Conservation (phyloP, 2,888 invertebrate species). For the Electrophaes corylata region DNA sequence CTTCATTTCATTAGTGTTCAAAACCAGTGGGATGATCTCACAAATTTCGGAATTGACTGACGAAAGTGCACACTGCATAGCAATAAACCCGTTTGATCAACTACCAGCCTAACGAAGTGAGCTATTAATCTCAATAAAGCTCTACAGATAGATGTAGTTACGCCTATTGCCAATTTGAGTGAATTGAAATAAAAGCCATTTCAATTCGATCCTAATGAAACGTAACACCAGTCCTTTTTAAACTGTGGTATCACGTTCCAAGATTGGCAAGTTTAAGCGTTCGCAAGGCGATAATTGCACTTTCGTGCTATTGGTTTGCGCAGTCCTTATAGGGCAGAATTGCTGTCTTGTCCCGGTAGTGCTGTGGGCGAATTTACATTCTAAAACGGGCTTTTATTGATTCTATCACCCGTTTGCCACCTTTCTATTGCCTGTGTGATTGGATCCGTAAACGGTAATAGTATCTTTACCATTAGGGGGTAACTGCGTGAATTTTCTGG, state of each 20-base stretch:
- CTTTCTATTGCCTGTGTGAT: slow-evolving; percentile 29
- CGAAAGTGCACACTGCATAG: slow-evolving; percentile 22
- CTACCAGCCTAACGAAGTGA: slow-evolving; percentile 27
- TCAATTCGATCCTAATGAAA: slow-evolving; percentile 47
- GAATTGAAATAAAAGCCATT: slow-evolving; percentile 48
- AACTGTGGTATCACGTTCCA: slow-evolving; percentile 50
- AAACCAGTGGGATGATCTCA: slow-evolving; percentile 48
- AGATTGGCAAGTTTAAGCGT: slow-evolving; percentile 52
- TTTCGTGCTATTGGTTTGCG: slow-evolving; percentile 45
- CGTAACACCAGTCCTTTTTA: no score
- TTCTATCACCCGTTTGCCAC: slow-evolving; percentile 21
- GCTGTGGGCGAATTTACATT: slow-evolving; percentile 30
- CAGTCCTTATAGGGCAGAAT: slow-evolving; percentile 37
- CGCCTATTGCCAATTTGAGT: slow-evolving; percentile 35
- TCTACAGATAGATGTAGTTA: slow-evolving; percentile 34
- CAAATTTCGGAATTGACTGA: slow-evolving; percentile 40
- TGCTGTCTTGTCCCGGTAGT: slow-evolving; percentile 33
- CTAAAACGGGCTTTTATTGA: slow-evolving; percentile 25
- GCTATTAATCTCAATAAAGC: slow-evolving; percentile 36
- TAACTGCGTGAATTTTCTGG: no score
- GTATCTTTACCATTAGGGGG: slow-evolving; percentile 39
- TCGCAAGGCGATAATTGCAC: slow-evolving; percentile 55
- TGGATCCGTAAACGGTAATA: slow-evolving; percentile 37
- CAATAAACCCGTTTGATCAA: slow-evolving; percentile 32
- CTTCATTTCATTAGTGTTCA: slow-evolving; percentile 44